Conservation (phyloP, 35 echinoderm and acorn worm species). For the Chiridota heheva region DNA sequence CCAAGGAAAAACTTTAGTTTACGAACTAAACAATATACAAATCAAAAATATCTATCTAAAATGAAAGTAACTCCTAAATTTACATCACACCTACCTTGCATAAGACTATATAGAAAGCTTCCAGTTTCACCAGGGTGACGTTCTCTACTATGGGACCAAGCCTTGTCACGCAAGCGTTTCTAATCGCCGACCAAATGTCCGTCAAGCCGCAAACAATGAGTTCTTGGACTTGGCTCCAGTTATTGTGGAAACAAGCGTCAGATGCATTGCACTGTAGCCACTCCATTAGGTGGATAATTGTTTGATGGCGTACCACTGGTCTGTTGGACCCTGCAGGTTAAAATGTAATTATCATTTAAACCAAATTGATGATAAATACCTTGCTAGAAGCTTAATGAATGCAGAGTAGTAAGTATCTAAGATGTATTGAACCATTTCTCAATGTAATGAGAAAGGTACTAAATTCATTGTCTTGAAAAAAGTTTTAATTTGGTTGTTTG, state of each 20-base stretch:
- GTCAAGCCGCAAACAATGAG: conserved; percentile 75
- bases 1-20: too few relatives aligned
- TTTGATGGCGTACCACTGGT: conserved; percentile 95
- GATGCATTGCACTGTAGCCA: conserved; percentile 69
- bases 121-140: conserved; percentile 65
- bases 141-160: conserved; percentile 58
- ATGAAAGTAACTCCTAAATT: neutral
- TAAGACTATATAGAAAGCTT: conserved; percentile 69
- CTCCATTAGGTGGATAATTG: conserved; percentile 91
- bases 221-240: conserved; percentile 58
- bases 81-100: conserved; percentile 41
- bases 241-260: conserved; percentile 31
- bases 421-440: neutral
- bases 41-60: too few relatives aligned
- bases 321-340: conserved; percentile 50
- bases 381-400: neutral
- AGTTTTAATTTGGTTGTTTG: too few relatives aligned
- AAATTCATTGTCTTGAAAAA: neutral
- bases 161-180: conserved; percentile 76
- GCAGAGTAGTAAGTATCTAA: neutral
- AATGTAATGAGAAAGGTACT: neutral
- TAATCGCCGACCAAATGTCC: conserved; percentile 95
- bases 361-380: neutral
- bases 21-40: too few relatives aligned
- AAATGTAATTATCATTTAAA: conserved; percentile 17